phyloP scores from a whole-genome alignment of 2,888 invertebrate genomes.

The Volucella inflata region DNA sequence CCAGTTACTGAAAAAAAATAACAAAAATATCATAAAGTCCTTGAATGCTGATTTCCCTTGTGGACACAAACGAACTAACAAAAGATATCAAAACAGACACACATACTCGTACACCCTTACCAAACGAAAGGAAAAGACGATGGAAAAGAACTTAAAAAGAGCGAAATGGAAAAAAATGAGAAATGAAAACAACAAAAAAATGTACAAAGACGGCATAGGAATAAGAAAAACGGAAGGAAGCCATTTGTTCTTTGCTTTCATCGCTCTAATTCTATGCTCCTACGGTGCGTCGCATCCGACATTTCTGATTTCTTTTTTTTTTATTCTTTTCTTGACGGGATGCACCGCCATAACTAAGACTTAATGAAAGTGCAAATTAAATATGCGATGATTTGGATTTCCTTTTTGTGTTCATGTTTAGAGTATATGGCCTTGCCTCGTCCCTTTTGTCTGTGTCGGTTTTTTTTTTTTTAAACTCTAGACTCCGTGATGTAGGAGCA shows the following conservation, averaged over 20 bases:
- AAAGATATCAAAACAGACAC: conserved; percentile 26
- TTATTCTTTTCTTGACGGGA: neutral
- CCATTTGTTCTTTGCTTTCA: conserved; percentile 58
- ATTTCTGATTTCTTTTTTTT: conserved; percentile 8
- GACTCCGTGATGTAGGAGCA: conserved; percentile 17
- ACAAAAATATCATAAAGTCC: conserved; percentile 43
- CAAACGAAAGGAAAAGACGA: neutral
- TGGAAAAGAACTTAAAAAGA: neutral
- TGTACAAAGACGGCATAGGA: neutral
- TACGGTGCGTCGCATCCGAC: conserved; percentile 13
- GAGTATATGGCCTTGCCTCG: conserved; percentile 25
- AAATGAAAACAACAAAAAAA: conserved; percentile 1
- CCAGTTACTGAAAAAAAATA: conserved; percentile 21
- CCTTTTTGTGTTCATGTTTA: conserved; percentile 53
- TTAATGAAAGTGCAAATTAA: conserved; percentile 70
- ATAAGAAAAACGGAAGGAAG: conserved; percentile 53
- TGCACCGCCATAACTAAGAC: conserved; percentile 49
- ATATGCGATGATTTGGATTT: conserved; percentile 69
- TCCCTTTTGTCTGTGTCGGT: neutral
- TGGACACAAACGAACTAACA: conserved; percentile 30
- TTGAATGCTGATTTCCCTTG: conserved; percentile 59
- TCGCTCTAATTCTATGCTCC: conserved; percentile 50
- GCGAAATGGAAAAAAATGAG: conserved; percentile 19
- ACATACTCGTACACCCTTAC: neutral
- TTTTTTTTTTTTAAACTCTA: conserved; percentile 34